Percentiles rank a stretch among this genome's conserved stretches.
These are phyloP conservation scores for Xestia ashworthii DNA, from an alignment of 2,888 invertebrate species.

Conservation along the genomic window DNA sequence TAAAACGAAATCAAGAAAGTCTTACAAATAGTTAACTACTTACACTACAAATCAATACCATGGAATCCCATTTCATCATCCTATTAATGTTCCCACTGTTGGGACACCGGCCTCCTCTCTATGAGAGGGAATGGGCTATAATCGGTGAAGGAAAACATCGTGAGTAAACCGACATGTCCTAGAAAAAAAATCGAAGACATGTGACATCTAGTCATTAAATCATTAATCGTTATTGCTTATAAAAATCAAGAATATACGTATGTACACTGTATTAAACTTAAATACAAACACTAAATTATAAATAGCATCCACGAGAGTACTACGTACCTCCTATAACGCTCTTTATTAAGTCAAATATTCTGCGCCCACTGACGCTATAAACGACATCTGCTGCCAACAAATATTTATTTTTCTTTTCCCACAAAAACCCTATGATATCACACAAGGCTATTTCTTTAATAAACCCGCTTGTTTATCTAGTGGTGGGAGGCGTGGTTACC, in stretches of 20 bases:
- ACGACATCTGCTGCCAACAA: constrained; percentile 55
- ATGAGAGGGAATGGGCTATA: too few relatives aligned
- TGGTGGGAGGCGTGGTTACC: not conserved
- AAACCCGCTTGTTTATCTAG: constrained; percentile 22
- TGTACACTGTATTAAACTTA: not conserved
- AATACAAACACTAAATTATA: constrained; percentile 7
- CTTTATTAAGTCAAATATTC: constrained; percentile 64
- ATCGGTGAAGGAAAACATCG: too few relatives aligned
- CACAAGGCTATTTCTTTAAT: constrained; percentile 42
- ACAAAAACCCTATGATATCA: constrained; percentile 39
- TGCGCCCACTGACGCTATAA: constrained; percentile 46
- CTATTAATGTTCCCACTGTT: too few relatives aligned
- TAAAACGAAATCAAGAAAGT: not conserved
- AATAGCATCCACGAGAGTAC: not conserved
- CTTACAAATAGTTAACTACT: not conserved
- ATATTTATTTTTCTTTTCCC: constrained; percentile 53
- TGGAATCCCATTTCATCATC: not conserved
- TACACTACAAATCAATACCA: not conserved
- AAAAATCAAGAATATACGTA: not conserved
- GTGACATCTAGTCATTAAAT: too few relatives aligned
- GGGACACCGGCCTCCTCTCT: too few relatives aligned
- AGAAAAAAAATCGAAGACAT: too few relatives aligned
- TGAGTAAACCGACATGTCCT: too few relatives aligned
- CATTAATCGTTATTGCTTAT: not conserved
- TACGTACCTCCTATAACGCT: constrained; percentile 1